These are phyloP conservation scores for Willowsia nigromaculata DNA, from an alignment of 2,888 invertebrate species.

Conservation along the genomic window DNA sequence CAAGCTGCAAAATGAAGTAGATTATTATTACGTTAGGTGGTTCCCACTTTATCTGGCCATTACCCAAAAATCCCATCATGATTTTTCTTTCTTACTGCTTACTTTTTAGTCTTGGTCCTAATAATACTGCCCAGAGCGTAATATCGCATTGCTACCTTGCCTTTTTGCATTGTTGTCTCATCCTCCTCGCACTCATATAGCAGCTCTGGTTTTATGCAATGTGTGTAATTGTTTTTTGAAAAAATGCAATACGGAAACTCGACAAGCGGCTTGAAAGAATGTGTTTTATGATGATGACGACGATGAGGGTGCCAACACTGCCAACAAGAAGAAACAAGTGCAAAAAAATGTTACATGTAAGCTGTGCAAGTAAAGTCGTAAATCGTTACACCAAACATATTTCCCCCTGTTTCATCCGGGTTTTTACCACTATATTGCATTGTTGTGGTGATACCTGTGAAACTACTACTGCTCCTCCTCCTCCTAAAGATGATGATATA, in stretches of 20 bases:
- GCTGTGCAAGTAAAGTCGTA: neutral
- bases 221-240: constrained; percentile 40
- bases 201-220: neutral
- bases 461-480: too few species aligned
- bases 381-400: neutral
- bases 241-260: constrained; percentile 48
- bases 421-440: neutral
- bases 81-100: constrained; percentile 5
- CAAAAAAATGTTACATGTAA: constrained; percentile 2
- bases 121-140: constrained; percentile 9
- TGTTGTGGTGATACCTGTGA: neutral
- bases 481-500: constrained; percentile 16
- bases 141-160: neutral
- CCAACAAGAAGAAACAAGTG: neutral
- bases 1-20: too few species aligned
- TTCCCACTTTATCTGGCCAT: neutral
- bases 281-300: constrained; percentile 29
- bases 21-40: neutral
- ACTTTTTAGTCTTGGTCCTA: neutral
- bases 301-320: neutral
- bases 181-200: neutral
- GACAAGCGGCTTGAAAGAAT: constrained; percentile 11
- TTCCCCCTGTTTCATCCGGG: neutral
- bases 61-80: constrained; percentile 4
- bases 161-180: constrained; percentile 7